Conservation (phyloP, 1,140 invertebrate species). For the Lanistes nyassanus region DNA sequence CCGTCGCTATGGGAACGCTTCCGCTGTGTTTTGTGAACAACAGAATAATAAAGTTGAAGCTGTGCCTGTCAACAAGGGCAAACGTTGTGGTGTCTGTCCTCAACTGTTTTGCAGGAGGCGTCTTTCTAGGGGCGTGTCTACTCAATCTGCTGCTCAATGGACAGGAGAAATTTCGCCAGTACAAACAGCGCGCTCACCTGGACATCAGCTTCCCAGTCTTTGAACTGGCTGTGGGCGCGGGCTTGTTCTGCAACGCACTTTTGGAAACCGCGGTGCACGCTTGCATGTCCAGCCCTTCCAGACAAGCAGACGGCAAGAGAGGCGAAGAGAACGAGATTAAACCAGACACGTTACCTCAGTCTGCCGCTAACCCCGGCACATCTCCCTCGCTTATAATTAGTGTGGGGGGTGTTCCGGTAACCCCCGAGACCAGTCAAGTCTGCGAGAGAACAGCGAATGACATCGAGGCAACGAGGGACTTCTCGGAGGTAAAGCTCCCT, state of each 20-base stretch:
- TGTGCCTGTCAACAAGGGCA: not conserved
- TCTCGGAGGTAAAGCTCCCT: no score
- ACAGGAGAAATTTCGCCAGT: slow-evolving; percentile 51
- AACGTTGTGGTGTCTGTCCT: slow-evolving; percentile 23
- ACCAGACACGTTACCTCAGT: not conserved
- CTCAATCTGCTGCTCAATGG: slow-evolving; percentile 70
- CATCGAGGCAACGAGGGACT: not conserved
- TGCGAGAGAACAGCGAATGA: not conserved
- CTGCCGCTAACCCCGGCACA: not conserved
- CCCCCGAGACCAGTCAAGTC: not conserved
- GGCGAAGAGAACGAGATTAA: not conserved
- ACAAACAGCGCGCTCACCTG: slow-evolving; percentile 8
- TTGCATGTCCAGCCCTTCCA: not conserved
- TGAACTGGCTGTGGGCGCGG: slow-evolving; percentile 61
- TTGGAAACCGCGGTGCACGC: slow-evolving; percentile 23
- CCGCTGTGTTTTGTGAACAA: slow-evolving; percentile 16
- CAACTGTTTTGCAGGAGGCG: slow-evolving; percentile 70
- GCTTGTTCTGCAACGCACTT: slow-evolving; percentile 69
- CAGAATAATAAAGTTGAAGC: not conserved
- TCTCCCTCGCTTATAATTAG: not conserved
- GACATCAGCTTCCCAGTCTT: slow-evolving; percentile 8
- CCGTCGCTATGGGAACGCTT: slow-evolving; percentile 7
- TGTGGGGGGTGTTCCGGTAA: not conserved
- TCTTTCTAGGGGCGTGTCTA: slow-evolving; percentile 70
- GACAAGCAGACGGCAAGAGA: not conserved